Evolutionary conservation across 2,797 vertebrate genomes (phyloP), one percentile per base, ranked within the genome.

Genomic region (Gouania willdenowi): DNA sequence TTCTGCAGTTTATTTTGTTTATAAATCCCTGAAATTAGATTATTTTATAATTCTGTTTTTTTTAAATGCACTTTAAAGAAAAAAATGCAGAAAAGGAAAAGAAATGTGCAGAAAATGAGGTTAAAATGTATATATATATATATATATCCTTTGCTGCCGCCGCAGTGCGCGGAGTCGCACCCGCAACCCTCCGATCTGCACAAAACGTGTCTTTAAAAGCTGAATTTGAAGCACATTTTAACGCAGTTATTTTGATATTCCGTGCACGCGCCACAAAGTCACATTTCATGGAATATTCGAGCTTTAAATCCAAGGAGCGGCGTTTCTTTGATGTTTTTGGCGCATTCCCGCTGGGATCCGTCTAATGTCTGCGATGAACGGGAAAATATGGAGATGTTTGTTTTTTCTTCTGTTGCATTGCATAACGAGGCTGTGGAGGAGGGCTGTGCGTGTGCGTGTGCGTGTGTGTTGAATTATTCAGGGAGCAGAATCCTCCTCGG

Each of bases 341-440:
- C n/a, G n/a, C n/a, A n/a, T n/a, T n/a, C n/a, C n/a, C n/a, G n/a
- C 11, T 8, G 0, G 47, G 57, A 16, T 5, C 28, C 47, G 56
- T 52, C 45, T 62, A 42, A 38, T 34, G 2, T 0, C 39, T 40
- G 52, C 29, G 37, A 3, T 5, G 3, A 17, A 1, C 2, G 6
- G 14, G 27, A 33, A 14, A 30, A 53, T 8, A 26, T 28, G 52
- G 30, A 45, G 41, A 17, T 31, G 34, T 5, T 25, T 40, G 18
- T n/a, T 47, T 26, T 40, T 25, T 39, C 12, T 59, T 20, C 17
- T 54, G 45, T 30, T 69, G 32, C 27, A 14, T 75, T 75, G 56
- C 75, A 66, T 79, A 75, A 79, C 68, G 52, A 32, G 7, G 41
- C 58, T 39, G 66, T 56, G 63, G 53, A 63, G 54, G 68, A 41